These are phyloP conservation scores for Moxostoma hubbsi DNA, from an alignment of 2,797 vertebrate species.

Conservation along the genomic window DNA sequence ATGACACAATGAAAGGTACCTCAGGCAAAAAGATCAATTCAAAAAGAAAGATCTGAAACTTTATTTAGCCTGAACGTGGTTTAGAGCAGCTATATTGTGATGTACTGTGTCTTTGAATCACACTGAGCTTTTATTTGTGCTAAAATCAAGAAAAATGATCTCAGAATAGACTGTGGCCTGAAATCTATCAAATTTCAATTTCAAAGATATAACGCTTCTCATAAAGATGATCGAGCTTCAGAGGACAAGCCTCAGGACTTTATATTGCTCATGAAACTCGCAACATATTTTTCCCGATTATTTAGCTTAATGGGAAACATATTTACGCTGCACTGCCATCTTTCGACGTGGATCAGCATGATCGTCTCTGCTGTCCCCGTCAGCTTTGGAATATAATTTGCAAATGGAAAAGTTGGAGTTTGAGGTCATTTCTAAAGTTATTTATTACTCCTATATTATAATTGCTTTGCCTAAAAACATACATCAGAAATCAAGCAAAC, in stretches of 20 bases:
- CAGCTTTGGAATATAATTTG: no score
- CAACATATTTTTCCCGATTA: neutral
- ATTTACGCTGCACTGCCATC: neutral
- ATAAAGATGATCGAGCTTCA: slow-evolving; percentile 13
- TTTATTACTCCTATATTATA: no score
- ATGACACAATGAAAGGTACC: neutral
- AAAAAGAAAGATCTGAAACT: neutral
- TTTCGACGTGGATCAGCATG: no score
- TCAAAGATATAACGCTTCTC: slow-evolving; percentile 9
- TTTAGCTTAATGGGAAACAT: slow-evolving; percentile 27
- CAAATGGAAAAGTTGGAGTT: no score
- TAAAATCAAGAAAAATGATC: no score
- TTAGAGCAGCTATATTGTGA: neutral
- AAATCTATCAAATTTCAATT: slow-evolving; percentile 39
- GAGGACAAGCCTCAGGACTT: neutral
- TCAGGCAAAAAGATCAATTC: slow-evolving; percentile 1
- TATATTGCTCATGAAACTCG: neutral
- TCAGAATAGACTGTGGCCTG: slow-evolving; percentile 19
- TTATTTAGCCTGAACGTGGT: neutral
- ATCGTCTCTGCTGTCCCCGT: no score
- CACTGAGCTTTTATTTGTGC: neutral
- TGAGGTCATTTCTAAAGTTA: no score
- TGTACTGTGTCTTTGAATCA: neutral
- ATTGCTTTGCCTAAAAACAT: no score
- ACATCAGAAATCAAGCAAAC: no score